phyloP scores from a whole-genome alignment of 2,797 vertebrate species.

The Platyrinchus mystaceus region DNA sequence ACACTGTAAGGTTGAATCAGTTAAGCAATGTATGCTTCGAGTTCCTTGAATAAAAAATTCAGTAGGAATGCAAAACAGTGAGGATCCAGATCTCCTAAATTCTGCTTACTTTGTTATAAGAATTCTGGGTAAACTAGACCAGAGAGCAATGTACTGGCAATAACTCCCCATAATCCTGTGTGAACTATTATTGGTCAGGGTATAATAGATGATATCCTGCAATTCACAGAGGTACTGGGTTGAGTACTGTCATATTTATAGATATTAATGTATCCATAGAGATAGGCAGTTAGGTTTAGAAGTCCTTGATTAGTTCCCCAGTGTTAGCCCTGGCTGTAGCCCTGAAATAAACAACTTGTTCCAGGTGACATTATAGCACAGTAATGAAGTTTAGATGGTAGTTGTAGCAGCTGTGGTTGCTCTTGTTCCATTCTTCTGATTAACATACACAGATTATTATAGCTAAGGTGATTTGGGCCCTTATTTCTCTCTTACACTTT shows the following conservation, averaged over 20 bases:
- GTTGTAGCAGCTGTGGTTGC: neutral
- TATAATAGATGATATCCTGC: neutral
- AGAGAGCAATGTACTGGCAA: neutral
- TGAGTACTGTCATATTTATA: slow-evolving; percentile 8
- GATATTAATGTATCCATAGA: neutral
- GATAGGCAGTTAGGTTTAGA: slow-evolving; percentile 10
- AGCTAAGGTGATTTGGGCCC: neutral
- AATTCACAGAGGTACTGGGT: neutral
- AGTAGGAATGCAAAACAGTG: neutral
- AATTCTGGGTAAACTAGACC: neutral
- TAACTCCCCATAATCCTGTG: neutral
- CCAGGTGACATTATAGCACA: neutral
- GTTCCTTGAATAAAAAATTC: slow-evolving; percentile 2
- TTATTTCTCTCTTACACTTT: neutral
- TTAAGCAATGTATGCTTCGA: neutral
- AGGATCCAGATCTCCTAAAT: neutral
- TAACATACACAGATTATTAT: neutral
- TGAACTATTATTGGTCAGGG: neutral
- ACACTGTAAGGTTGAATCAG: slow-evolving; percentile 8
- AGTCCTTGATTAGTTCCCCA: slow-evolving; percentile 47
- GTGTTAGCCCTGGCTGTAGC: neutral
- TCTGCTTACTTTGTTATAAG: neutral
- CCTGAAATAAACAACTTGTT: slow-evolving; percentile 29
- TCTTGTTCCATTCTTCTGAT: slow-evolving; percentile 11
- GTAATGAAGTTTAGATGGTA: neutral